phyloP scores from a whole-genome alignment of 1,140 invertebrate species.

The Bombus confusus region DNA sequence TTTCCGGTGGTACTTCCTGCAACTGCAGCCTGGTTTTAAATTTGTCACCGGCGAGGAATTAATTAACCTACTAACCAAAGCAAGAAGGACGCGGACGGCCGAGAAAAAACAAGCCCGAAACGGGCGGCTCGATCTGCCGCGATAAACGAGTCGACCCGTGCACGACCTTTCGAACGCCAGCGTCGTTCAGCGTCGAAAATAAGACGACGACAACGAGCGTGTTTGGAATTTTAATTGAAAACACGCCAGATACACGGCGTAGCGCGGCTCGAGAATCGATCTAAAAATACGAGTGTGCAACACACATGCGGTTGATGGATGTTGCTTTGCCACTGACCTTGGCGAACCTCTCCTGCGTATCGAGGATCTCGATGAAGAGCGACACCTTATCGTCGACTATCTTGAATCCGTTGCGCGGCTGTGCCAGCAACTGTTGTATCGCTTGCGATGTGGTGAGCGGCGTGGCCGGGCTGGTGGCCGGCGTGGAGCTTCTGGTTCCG shows the following conservation, averaged over 20 bases:
- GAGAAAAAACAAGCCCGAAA: neutral
- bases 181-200: conserved; percentile 6
- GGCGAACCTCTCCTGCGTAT: conserved; percentile 90
- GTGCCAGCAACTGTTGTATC: conserved; percentile 86
- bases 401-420: conserved; percentile 88
- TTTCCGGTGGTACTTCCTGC: neutral
- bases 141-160: neutral
- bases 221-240: conserved; percentile 11
- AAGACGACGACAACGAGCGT: conserved; percentile 14
- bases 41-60: conserved; percentile 5
- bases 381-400: conserved; percentile 89
- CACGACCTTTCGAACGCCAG: neutral
- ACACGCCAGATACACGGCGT: neutral
- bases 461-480: conserved; percentile 83
- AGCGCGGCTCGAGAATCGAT: neutral
- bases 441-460: conserved; percentile 83
- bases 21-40: neutral
- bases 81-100: neutral
- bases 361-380: conserved; percentile 90
- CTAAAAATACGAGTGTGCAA: neutral
- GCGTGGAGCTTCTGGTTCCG: conserved; percentile 76
- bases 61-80: conserved; percentile 15
- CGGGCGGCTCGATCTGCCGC: neutral
- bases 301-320: neutral
- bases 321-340: conserved; percentile 84